phyloP scores from a whole-genome alignment of 2,797 vertebrate species.

The Garrulus glandarius region DNA sequence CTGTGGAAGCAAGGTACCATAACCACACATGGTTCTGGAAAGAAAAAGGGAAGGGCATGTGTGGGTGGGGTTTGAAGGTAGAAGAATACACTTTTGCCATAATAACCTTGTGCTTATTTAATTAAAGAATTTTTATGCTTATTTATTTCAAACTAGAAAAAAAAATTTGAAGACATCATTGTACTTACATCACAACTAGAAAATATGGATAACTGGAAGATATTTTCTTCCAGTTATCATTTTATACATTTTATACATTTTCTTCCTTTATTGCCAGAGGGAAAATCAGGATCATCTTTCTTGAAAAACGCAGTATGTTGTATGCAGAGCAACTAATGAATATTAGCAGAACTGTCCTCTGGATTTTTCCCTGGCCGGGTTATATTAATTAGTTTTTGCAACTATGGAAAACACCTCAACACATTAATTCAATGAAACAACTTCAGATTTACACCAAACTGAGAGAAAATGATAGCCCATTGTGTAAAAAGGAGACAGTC shows the following conservation, averaged over 20 bases:
- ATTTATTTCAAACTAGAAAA: not conserved
- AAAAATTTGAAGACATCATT: not conserved
- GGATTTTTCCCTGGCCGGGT: not conserved
- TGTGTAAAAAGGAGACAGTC: not conserved
- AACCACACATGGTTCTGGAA: not conserved
- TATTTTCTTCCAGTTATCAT: too few relatives aligned
- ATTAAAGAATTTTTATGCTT: not conserved
- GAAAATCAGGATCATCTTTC: not conserved
- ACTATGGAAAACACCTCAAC: not conserved
- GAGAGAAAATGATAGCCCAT: not conserved
- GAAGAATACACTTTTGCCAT: not conserved
- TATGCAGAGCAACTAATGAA: not conserved
- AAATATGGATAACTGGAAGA: not conserved
- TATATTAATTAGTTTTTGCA: not conserved
- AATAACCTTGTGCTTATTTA: not conserved
- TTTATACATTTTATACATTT: too few relatives aligned
- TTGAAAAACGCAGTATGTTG: not conserved
- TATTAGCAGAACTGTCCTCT: not conserved
- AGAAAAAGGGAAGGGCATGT: not conserved
- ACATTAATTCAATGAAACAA: not conserved
- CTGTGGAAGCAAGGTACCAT: not conserved
- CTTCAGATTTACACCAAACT: not conserved
- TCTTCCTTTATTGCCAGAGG: not conserved
- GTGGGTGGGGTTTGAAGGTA: fast-evolving
- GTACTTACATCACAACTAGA: not conserved